phyloP scores from a whole-genome alignment of 2,113 vertebrate species.

The Pleuronectes platessa region DNA sequence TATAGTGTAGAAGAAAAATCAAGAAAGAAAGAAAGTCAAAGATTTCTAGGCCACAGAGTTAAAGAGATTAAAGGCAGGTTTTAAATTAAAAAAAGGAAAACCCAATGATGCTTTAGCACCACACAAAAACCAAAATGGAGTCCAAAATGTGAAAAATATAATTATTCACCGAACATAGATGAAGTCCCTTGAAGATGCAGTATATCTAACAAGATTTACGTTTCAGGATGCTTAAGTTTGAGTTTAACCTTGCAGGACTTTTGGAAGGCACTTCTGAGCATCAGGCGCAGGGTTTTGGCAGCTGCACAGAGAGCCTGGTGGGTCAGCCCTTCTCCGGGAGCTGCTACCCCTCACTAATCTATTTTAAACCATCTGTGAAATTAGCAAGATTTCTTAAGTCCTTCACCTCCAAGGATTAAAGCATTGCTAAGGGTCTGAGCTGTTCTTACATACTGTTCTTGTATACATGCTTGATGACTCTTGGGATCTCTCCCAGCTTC shows the following conservation, averaged over 20 bases:
- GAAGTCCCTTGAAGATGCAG: constrained; percentile 36
- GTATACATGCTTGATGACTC: constrained; percentile 69
- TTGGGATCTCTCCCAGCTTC: constrained; percentile 49
- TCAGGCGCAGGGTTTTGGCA: constrained; percentile 84
- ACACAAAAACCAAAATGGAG: not conserved
- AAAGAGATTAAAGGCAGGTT: not conserved
- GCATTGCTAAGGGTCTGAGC: constrained; percentile 78
- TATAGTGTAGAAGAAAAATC: constrained; percentile 42
- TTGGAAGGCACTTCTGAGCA: constrained; percentile 86
- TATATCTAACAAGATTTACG: constrained; percentile 49
- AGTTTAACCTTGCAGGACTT: constrained; percentile 89
- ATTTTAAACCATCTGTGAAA: constrained; percentile 91
- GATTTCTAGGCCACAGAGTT: not conserved
- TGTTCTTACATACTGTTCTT: constrained; percentile 72
- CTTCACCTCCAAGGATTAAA: constrained; percentile 89
- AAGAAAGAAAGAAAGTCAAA: constrained; percentile 26
- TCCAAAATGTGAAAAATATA: not conserved
- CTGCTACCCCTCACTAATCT: constrained; percentile 87
- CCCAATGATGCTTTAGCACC: not conserved
- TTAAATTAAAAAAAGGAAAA: not conserved
- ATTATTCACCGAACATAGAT: not conserved
- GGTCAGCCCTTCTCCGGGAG: constrained; percentile 84
- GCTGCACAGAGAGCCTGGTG: constrained; percentile 86
- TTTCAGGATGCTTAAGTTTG: constrained; percentile 83
- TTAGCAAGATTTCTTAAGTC: constrained; percentile 88